Conservation (phyloP, 2,113 vertebrate species). For the Podiceps cristatus region DNA sequence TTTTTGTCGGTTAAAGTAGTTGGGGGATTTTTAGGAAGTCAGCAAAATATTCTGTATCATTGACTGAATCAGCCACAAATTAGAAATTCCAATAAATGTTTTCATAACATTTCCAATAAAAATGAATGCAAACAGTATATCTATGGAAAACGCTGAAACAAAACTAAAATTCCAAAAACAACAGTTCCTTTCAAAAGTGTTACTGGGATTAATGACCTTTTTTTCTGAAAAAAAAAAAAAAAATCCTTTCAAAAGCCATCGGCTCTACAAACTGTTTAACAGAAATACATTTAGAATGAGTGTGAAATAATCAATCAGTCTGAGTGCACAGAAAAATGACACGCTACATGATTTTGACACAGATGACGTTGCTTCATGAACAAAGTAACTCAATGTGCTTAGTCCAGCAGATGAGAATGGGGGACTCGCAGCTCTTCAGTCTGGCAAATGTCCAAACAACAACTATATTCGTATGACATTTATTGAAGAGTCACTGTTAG, state of each 20-base stretch:
- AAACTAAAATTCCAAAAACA: not conserved
- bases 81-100: not conserved
- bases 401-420: not conserved
- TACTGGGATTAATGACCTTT: not conserved
- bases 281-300: not conserved
- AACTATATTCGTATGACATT: not conserved
- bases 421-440: not conserved
- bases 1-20: not conserved
- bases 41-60: not conserved
- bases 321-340: not conserved
- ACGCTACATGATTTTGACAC: slow-evolving; percentile 2
- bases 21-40: not conserved
- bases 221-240: not conserved
- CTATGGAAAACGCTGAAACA: not conserved
- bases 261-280: slow-evolving; percentile 13
- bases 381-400: not conserved
- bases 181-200: not conserved
- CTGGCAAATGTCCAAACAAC: not conserved
- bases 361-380: not conserved
- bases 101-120: not conserved
- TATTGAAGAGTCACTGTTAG: not conserved
- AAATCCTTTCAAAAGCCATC: not conserved
- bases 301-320: slow-evolving; percentile 42
- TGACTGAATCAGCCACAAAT: not conserved
- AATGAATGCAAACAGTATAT: not conserved